Evolutionary conservation across 2,797 vertebrate genomes (phyloP).

Genomic region (Pseudopleuronectes americanus): DNA sequence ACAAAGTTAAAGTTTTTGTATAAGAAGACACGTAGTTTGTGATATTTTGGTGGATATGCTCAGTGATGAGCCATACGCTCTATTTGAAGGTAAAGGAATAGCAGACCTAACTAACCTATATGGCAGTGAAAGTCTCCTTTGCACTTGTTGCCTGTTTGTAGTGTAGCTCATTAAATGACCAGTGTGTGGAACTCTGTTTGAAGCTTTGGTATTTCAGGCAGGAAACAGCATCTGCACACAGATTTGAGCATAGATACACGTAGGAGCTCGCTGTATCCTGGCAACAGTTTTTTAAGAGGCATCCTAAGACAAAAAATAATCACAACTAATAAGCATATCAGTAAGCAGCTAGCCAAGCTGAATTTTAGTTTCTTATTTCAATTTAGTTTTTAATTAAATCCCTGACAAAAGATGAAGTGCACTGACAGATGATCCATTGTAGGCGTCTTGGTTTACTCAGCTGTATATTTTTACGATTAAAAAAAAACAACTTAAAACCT

Average conservation of each 20-base stretch:
- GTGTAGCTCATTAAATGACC: slow-evolving; percentile 32
- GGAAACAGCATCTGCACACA: slow-evolving; percentile 34
- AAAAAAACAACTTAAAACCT: neutral
- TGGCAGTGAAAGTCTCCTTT: neutral
- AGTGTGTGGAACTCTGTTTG: slow-evolving; percentile 14
- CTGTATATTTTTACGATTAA: neutral
- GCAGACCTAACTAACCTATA: neutral
- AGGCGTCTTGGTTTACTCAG: neutral
- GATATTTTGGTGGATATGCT: neutral
- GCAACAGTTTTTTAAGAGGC: neutral
- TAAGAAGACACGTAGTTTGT: neutral
- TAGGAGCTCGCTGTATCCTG: slow-evolving; percentile 1
- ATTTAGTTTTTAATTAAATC: neutral
- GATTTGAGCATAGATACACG: neutral
- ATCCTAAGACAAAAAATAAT: neutral
- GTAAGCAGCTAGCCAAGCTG: neutral
- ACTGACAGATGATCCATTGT: neutral
- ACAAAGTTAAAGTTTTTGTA: neutral
- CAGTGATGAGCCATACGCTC: neutral
- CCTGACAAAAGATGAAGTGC: neutral
- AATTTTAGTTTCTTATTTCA: neutral
- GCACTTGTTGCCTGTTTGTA: slow-evolving; percentile 10
- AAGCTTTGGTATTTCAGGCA: slow-evolving; percentile 54
- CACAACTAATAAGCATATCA: neutral
- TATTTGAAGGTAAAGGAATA: neutral